These are phyloP conservation scores for Ammodytes dubius DNA, from an alignment of 2,113 vertebrate genomes.

Conservation along the genomic window DNA sequence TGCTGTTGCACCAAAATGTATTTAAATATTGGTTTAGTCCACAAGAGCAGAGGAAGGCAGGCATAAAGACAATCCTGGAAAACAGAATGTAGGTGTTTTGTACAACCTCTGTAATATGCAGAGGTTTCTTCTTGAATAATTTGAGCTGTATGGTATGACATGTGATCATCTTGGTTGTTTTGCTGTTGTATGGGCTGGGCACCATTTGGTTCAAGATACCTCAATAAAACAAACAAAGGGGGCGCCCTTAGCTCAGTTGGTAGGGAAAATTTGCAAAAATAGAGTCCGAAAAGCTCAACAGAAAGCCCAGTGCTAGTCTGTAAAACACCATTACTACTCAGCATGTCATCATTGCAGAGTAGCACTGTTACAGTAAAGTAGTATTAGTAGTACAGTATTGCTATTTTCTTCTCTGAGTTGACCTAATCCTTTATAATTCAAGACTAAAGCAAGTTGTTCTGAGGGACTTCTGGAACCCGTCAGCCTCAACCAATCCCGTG, in stretches of 20 bases:
- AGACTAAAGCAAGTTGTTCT: slow-evolving; percentile 4
- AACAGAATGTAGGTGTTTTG: not conserved
- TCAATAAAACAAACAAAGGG: not conserved
- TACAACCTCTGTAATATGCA: not conserved
- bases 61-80: not conserved
- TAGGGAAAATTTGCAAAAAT: not conserved
- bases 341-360: slow-evolving; percentile 11
- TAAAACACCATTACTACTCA: slow-evolving; percentile 10
- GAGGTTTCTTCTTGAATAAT: no score
- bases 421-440: slow-evolving; percentile 16
- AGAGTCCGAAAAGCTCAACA: not conserved
- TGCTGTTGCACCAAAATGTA: not conserved
- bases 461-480: slow-evolving; percentile 14
- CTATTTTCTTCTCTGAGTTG: slow-evolving; percentile 1
- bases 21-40: not conserved
- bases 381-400: not conserved
- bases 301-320: not conserved
- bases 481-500: slow-evolving; percentile 16
- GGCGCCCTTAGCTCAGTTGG: not conserved
- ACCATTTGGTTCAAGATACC: not conserved
- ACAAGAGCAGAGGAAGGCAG: not conserved
- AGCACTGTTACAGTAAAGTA: no score
- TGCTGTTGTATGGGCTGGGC: not conserved
- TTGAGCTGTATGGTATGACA: not conserved
- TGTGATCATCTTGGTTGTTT: not conserved